Evolutionary conservation across 30 jellyfish, hydroid and myxozoan genomes (phyloP).

Genomic region (Aurelia sp.): DNA sequence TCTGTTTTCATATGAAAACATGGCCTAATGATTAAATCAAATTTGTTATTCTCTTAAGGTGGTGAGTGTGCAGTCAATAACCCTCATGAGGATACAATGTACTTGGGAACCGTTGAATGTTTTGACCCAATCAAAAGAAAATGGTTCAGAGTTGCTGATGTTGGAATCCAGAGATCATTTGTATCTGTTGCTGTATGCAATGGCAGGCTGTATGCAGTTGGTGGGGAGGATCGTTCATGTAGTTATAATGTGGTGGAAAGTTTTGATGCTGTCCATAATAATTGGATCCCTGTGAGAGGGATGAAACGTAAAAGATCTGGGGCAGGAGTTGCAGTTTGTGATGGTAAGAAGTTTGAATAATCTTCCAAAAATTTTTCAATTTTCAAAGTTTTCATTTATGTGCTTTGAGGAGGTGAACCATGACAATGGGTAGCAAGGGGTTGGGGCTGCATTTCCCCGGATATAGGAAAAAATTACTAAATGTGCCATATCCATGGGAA

Average conservation of each 20-base stretch:
- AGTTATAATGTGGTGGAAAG: slow-evolving; percentile 89
- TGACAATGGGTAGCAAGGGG: too few relatives aligned
- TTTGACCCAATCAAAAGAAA: slow-evolving; percentile 75
- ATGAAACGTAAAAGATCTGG: slow-evolving; percentile 97
- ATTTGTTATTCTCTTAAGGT: slow-evolving; percentile 6
- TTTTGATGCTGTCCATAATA: slow-evolving; percentile 53
- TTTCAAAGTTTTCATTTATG: too few relatives aligned
- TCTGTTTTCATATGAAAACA: too few relatives aligned
- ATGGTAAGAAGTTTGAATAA: slow-evolving; percentile 53
- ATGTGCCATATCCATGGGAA: too few relatives aligned
- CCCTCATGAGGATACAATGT: slow-evolving; percentile 94
- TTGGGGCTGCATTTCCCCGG: too few relatives aligned
- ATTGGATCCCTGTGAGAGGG: slow-evolving; percentile 75
- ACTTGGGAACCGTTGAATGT: slow-evolving; percentile 90
- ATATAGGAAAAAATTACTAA: too few relatives aligned
- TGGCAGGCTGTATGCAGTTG: slow-evolving; percentile 90
- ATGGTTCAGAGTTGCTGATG: slow-evolving; percentile 91
- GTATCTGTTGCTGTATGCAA: slow-evolving; percentile 95
- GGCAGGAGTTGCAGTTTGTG: slow-evolving; percentile 92
- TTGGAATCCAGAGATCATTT: slow-evolving; percentile 88
- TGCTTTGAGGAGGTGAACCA: too few relatives aligned
- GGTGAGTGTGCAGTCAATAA: slow-evolving; percentile 94
- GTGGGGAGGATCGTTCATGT: slow-evolving; percentile 93
- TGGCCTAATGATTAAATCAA: not conserved
- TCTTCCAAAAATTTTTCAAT: not conserved